These are phyloP conservation scores for Cyrtonyx montezumae DNA, from an alignment of 2,113 vertebrate genomes.

Conservation along the genomic window DNA sequence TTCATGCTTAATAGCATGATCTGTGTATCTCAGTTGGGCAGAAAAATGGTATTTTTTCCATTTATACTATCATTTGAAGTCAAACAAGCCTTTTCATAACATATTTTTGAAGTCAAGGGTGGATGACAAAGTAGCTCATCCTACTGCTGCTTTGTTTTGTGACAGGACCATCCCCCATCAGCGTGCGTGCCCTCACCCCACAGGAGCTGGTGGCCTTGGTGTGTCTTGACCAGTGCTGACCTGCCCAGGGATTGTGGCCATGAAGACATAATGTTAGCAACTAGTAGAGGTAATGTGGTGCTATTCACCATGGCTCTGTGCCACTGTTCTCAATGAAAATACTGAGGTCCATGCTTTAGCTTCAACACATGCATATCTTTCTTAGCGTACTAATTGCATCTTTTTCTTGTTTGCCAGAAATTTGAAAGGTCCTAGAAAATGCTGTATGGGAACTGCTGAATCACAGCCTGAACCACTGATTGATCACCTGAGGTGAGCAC, in stretches of 20 bases:
- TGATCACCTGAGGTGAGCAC: too few relatives aligned
- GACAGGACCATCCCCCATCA: background rate
- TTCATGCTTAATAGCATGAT: background rate
- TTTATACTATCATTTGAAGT: background rate
- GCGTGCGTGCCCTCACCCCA: fast-evolving
- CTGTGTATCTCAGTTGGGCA: background rate
- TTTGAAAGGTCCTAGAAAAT: background rate
- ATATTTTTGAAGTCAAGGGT: background rate
- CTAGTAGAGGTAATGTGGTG: background rate
- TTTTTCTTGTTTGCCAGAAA: background rate
- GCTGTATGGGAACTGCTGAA: too few relatives aligned
- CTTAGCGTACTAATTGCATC: background rate
- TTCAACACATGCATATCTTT: background rate
- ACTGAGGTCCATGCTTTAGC: background rate
- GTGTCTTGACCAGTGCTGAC: fast-evolving
- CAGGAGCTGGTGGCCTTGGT: too few relatives aligned
- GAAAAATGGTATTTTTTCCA: background rate
- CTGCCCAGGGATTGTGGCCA: fast-evolving
- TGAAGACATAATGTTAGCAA: background rate
- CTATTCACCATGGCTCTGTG: background rate
- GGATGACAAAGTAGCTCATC: background rate
- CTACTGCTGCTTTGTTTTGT: background rate
- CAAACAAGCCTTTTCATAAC: background rate
- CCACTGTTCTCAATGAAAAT: background rate
- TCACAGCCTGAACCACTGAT: too few relatives aligned